These are phyloP conservation scores for Pantherophis alleghaniensis DNA, from an alignment of 2,797 vertebrate species.

Conservation along the genomic window DNA sequence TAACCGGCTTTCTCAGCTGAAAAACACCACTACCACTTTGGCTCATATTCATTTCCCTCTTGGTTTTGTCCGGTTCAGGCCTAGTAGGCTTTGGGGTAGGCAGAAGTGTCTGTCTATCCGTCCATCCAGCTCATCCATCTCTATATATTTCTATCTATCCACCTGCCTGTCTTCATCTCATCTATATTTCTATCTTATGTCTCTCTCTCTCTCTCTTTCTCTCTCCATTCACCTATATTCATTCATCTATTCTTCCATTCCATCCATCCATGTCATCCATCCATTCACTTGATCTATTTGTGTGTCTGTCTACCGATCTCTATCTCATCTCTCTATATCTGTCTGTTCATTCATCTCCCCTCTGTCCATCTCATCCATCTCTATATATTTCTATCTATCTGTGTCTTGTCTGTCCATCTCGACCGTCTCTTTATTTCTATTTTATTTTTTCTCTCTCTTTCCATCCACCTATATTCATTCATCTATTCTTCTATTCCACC, in stretches of 20 bases:
- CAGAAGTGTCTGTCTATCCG: not conserved
- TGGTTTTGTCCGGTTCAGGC: not conserved
- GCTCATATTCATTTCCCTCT: slow-evolving; percentile 7
- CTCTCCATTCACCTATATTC: not conserved
- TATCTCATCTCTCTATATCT: not conserved
- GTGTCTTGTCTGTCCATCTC: no score
- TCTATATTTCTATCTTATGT: not conserved
- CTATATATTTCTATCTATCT: not conserved
- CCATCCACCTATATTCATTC: not conserved
- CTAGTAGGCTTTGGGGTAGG: no score
- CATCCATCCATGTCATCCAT: not conserved
- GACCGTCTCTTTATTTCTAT: not conserved
- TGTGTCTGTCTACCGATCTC: not conserved
- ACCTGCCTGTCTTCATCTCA: not conserved
- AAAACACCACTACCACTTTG: not conserved
- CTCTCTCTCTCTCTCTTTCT: not conserved
- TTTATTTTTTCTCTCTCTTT: not conserved
- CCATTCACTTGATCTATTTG: not conserved
- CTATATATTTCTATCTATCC: not conserved
- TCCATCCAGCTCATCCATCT: not conserved
- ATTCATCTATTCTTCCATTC: not conserved
- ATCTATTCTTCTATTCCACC: not conserved
- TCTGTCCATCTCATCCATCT: not conserved
- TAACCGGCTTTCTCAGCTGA: not conserved
- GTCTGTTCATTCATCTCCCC: not conserved